These are phyloP conservation scores for Thermophis baileyi DNA, from an alignment of 2,113 vertebrate genomes.

Conservation along the genomic window DNA sequence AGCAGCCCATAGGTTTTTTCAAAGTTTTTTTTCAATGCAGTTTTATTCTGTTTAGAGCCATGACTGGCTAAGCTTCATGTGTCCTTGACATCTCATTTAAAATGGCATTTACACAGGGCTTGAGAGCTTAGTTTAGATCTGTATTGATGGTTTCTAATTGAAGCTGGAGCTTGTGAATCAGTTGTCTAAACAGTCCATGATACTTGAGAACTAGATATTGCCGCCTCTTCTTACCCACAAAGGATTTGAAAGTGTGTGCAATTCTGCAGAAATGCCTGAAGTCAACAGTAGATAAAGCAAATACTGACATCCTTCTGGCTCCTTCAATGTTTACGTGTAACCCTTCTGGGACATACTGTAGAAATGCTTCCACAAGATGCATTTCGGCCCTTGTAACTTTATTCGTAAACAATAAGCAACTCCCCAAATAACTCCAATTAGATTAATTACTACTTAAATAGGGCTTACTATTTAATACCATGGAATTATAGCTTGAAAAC, in stretches of 20 bases:
- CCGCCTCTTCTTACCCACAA: not conserved
- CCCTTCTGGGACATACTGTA: not conserved
- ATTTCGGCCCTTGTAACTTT: not conserved
- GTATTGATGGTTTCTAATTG: not conserved
- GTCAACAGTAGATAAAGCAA: not conserved
- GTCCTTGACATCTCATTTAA: not conserved
- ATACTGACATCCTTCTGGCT: not conserved
- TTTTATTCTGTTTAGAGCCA: not conserved
- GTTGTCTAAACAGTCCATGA: not conserved
- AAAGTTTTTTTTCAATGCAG: not conserved
- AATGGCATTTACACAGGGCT: not conserved
- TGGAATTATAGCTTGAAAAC: not conserved
- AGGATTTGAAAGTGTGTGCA: not conserved
- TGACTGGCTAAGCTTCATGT: not conserved
- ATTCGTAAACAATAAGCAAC: not conserved
- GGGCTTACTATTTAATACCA: not conserved
- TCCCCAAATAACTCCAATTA: not conserved
- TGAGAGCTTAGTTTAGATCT: not conserved
- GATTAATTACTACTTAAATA: not conserved
- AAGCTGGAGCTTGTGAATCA: not conserved
- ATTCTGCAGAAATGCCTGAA: not conserved
- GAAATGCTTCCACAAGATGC: not conserved
- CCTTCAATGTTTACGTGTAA: not conserved
- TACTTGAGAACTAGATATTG: not conserved
- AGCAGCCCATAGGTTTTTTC: not conserved